Conservation (phyloP, 2,113 vertebrate species). For the Reinhardtius hippoglossoides region DNA sequence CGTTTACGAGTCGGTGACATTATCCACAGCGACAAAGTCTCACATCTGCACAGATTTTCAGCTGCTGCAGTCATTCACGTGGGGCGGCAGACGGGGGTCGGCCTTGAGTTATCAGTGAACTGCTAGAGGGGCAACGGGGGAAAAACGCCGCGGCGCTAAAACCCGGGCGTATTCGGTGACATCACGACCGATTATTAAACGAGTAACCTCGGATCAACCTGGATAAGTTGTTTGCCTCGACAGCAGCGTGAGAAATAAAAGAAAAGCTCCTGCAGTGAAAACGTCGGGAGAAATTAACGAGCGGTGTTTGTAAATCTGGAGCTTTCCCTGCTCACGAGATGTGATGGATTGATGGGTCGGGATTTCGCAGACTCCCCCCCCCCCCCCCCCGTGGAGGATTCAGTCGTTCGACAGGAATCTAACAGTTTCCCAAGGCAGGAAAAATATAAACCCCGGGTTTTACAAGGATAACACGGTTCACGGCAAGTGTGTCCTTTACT, state of each 20-base stretch:
- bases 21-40: constrained; percentile 65
- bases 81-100: constrained; percentile 13
- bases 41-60: constrained; percentile 74
- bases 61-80: constrained; percentile 72
- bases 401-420: constrained; percentile 50
- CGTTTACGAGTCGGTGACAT: constrained; percentile 72
- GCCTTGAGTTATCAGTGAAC: constrained; percentile 53
- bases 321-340: constrained; percentile 8
- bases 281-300: constrained; percentile 16
- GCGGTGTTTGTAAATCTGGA: constrained; percentile 29
- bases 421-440: constrained; percentile 44
- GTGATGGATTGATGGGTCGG: constrained; percentile 62
- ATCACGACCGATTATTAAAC: neutral
- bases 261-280: constrained; percentile 11
- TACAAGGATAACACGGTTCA: constrained; percentile 74
- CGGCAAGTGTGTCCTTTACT: constrained; percentile 68
- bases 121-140: constrained; percentile 7
- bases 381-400: constrained; percentile 34
- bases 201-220: neutral
- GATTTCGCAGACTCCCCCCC: constrained; percentile 47
- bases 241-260: neutral
- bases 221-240: constrained; percentile 1
- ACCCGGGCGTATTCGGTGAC: neutral
- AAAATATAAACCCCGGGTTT: constrained; percentile 68
- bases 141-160: constrained; percentile 7